phyloP scores from a whole-genome alignment of 2,113 vertebrate genomes.

The Nibea albiflora region DNA sequence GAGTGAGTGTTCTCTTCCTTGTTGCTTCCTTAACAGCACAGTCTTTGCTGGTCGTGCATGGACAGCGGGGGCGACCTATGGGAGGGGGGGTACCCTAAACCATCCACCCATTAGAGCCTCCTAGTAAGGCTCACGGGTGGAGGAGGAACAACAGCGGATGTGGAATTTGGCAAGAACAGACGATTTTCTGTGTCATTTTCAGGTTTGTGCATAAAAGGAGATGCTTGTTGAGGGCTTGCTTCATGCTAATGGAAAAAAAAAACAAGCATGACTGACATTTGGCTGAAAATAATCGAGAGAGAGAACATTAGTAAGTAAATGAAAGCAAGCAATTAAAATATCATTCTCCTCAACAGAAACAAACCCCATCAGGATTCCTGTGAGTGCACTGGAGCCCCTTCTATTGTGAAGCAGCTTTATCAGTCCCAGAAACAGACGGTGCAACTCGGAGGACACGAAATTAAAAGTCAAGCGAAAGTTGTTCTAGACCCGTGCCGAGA shows the following conservation, averaged over 20 bases:
- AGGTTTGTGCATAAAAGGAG: background rate
- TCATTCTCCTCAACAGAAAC: slow-evolving; percentile 4
- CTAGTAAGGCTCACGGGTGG: background rate
- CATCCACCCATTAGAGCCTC: background rate
- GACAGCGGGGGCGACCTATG: background rate
- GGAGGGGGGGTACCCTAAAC: background rate
- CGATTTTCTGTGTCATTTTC: background rate
- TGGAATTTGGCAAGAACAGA: background rate
- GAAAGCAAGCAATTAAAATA: background rate
- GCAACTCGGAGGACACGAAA: slow-evolving; percentile 34
- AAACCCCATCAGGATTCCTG: background rate
- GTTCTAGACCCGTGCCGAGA: slow-evolving; percentile 42
- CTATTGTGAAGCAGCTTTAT: background rate
- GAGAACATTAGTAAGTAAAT: background rate
- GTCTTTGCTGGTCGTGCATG: background rate
- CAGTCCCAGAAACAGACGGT: slow-evolving; percentile 50
- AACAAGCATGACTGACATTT: background rate
- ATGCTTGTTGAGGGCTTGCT: background rate
- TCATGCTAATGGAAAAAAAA: background rate
- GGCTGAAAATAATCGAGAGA: background rate
- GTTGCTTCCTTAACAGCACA: background rate
- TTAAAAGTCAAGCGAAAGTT: slow-evolving; percentile 51
- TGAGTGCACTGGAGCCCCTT: background rate
- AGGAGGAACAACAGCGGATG: background rate
- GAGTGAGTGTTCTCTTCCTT: background rate